Evolutionary conservation across 2,797 vertebrate species (phyloP), one percentile per base, ranked within the genome.

Genomic region (Euphonia xanthogaster): DNA sequence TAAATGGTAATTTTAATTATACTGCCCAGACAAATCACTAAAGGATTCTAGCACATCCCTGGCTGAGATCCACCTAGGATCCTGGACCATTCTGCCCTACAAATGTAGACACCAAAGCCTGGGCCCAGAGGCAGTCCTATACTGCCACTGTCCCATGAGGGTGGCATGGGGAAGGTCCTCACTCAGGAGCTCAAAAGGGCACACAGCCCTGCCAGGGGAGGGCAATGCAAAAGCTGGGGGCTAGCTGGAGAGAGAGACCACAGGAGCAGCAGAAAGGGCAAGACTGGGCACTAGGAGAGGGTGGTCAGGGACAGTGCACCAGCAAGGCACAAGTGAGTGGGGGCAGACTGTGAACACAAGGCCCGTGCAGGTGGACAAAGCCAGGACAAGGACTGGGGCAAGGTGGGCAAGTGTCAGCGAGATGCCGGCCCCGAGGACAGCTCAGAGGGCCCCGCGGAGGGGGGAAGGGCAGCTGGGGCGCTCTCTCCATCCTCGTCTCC

Each of bases 91-190:
- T 55, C 37, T 45, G 35, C 35, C 28, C 30, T 37, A 42, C 30
- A 72, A 78, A 72, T 6, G 15, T 1, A 70, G 27, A 33, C 54
- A 60, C 18, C 25, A 63, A 63, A 78, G 51, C 53, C 0, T 47
- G 19, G 54, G 50, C 42, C 14, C 54, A 25, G 23, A 70, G n/a
- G 18, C 27, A 42, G 48, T 45, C 37, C 45, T 40, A 22, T 7
- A 31, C 33, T 40, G 22, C 13, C 24, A 54, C 0, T 2, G 1
- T 60, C 42, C 60, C 17, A 13, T 0, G 1, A 60, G 2, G 14
- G 19, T 31, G 39, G 18, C 14, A n/a, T 0, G 6, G 30, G 37
- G 12, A 65, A 82, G 24, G 42, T 45, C 27, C 48, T 85, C 47
- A 31, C 33, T 25, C 1, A 1, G 20, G 10, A 47, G 24, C 17